Percentiles rank a stretch among this genome's conserved stretches.
phyloP scores from a whole-genome alignment of 1,140 invertebrate genomes.

The Coenobita brevimanus region DNA sequence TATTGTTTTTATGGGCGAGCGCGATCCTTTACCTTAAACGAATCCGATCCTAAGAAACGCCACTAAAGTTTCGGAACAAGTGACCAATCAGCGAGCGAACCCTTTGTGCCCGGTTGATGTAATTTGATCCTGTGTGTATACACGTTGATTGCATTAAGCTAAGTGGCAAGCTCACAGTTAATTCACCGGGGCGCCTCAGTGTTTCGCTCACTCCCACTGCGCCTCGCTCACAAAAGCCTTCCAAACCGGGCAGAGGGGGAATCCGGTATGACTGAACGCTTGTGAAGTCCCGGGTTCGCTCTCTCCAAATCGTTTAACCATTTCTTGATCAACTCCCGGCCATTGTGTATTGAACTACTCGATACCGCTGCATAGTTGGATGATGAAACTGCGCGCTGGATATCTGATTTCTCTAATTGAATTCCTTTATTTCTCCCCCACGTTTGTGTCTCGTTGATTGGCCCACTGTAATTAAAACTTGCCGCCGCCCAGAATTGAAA shows the following conservation, averaged over 20 bases:
- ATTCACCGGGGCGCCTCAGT: conserved; percentile 54
- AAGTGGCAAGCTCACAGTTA: conserved; percentile 69
- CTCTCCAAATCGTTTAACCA: conserved; percentile 67
- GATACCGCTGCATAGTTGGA: conserved; percentile 66
- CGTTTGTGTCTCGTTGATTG: conserved; percentile 64
- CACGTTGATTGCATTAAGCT: conserved; percentile 69
- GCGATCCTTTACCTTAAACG: conserved; percentile 26
- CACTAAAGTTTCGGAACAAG: conserved; percentile 63
- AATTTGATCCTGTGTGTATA: conserved; percentile 69
- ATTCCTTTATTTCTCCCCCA: conserved; percentile 67
- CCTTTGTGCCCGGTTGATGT: conserved; percentile 69
- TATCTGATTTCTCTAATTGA: conserved; percentile 69
- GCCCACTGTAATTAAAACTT: conserved; percentile 66
- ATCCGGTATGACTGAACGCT: conserved; percentile 48
- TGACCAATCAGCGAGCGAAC: conserved; percentile 68
- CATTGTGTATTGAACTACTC: conserved; percentile 68
- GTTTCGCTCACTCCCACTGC: conserved; percentile 61
- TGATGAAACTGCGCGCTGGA: conserved; percentile 64
- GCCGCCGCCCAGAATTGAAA: conserved; percentile 58
- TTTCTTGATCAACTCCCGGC: conserved; percentile 66
- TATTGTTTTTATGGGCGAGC: background rate
- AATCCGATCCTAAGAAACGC: conserved; percentile 61
- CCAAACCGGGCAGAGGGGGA: conserved; percentile 26
- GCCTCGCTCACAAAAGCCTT: conserved; percentile 37
- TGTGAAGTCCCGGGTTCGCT: conserved; percentile 42